Evolutionary conservation across 2,888 invertebrate species (phyloP).

Genomic region (Oligia fasciuncula): DNA sequence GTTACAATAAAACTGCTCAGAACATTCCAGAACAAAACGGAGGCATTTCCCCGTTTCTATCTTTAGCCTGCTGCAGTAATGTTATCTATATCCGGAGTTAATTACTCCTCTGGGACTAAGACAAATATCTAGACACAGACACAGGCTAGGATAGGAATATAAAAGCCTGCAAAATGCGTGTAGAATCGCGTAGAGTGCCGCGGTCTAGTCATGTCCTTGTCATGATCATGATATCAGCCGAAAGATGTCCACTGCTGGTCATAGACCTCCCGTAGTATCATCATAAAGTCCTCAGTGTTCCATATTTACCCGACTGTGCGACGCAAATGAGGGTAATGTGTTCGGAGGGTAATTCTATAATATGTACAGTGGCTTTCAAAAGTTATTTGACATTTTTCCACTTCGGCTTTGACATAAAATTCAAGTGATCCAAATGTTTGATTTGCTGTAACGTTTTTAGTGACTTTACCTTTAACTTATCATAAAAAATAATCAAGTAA

Average conservation of each 20-base stretch:
- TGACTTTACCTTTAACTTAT: too few relatives aligned
- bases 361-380: too few relatives aligned
- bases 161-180: conserved; percentile 16
- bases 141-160: conserved; percentile 23
- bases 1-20: conserved; percentile 28
- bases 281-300: not conserved
- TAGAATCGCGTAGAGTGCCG: not conserved
- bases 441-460: too few relatives aligned
- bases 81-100: conserved; percentile 52
- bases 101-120: conserved; percentile 50
- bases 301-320: too few relatives aligned
- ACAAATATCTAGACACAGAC: conserved; percentile 31
- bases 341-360: too few relatives aligned
- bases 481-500: too few relatives aligned
- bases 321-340: too few relatives aligned
- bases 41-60: conserved; percentile 44
- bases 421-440: too few relatives aligned
- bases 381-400: too few relatives aligned
- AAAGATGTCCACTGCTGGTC: not conserved
- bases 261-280: not conserved
- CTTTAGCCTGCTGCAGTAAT: conserved; percentile 46
- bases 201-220: not conserved
- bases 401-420: too few relatives aligned
- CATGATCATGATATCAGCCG: not conserved
- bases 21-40: conserved; percentile 29